These are phyloP conservation scores for Turdus rufiventris DNA, from an alignment of 2,113 vertebrate genomes.

Conservation along the genomic window DNA sequence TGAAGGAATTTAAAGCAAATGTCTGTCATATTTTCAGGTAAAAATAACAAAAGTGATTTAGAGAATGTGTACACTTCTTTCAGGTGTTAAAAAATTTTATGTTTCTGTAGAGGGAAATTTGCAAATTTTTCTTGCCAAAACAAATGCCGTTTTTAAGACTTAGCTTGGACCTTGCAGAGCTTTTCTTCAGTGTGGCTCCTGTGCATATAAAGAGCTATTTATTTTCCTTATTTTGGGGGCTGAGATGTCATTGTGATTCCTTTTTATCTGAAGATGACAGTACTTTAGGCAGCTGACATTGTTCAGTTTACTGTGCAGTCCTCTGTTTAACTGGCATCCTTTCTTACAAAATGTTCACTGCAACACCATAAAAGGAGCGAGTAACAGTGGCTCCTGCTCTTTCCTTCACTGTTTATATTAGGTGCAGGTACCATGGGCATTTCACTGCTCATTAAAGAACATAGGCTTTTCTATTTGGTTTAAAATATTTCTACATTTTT, in stretches of 20 bases:
- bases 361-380: not conserved
- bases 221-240: not conserved
- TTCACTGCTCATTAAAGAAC: not conserved
- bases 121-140: not conserved
- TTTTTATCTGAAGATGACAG: not conserved
- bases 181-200: not conserved
- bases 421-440: not conserved
- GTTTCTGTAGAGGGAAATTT: not conserved
- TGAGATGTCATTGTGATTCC: not conserved
- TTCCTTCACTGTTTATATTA: not conserved
- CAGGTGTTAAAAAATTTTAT: not conserved
- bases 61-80: not conserved
- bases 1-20: not conserved
- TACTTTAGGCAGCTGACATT: not conserved
- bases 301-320: not conserved
- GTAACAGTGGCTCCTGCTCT: not conserved
- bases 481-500: not conserved
- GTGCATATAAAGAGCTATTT: not conserved
- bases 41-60: not conserved
- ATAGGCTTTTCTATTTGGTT: not conserved
- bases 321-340: not conserved
- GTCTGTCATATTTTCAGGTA: not conserved
- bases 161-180: not conserved
- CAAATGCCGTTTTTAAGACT: not conserved
- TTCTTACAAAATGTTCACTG: not conserved